Evolutionary conservation across 1,140 invertebrate species (phyloP).

Genomic region (Conus ventricosus): DNA sequence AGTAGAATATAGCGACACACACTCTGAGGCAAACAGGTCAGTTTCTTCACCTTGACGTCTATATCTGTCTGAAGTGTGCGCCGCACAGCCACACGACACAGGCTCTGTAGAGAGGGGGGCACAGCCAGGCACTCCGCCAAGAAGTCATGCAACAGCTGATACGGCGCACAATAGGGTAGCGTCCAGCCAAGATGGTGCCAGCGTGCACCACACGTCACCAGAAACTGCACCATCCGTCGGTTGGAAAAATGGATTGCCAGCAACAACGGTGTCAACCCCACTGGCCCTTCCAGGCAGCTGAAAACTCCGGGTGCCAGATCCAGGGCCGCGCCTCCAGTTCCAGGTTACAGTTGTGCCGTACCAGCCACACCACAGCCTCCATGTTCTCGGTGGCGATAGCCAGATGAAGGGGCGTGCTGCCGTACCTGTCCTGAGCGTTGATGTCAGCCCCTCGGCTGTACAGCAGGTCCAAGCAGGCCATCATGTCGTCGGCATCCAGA

Average conservation of each 20-base stretch:
- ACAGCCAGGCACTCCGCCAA: neutral
- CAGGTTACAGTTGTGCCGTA: constrained; percentile 20
- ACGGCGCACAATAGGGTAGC: constrained; percentile 20
- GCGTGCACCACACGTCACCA: constrained; percentile 8
- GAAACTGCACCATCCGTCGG: constrained; percentile 20
- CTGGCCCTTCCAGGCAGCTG: constrained; percentile 8
- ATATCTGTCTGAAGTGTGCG: neutral
- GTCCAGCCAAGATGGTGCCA: constrained; percentile 4
- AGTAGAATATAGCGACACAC: constrained; percentile 12
- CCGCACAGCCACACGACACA: neutral
- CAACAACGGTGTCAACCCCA: constrained; percentile 13
- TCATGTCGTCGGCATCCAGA: constrained; percentile 19
- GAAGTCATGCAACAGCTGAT: constrained; percentile 19
- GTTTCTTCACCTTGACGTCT: neutral
- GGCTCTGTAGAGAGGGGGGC: constrained; percentile 8
- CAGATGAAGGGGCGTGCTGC: constrained; percentile 26
- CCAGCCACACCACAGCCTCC: constrained; percentile 18
- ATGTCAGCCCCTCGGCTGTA: constrained; percentile 11
- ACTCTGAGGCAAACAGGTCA: constrained; percentile 23
- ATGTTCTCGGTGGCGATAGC: constrained; percentile 33
- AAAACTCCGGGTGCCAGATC: constrained; percentile 29
- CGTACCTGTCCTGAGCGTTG: constrained; percentile 25
- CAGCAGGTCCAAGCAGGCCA: constrained; percentile 15
- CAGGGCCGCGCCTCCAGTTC: constrained; percentile 21
- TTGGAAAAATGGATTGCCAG: constrained; percentile 31